Conservation (phyloP, 2,888 invertebrate genomes). For the Noctua pronuba region DNA sequence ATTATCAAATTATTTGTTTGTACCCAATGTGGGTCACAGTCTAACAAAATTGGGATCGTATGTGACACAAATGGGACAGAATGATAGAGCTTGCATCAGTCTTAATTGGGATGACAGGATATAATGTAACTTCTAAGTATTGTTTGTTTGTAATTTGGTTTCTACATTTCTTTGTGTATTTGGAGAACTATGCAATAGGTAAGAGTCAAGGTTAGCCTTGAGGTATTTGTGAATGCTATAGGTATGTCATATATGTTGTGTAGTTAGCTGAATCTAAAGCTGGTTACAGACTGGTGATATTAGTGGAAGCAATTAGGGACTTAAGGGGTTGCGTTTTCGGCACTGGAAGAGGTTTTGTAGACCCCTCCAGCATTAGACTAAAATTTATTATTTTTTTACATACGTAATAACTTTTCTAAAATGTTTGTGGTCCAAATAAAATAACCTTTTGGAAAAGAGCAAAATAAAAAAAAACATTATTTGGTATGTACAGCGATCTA, state of each 20-base stretch:
- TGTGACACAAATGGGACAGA: conserved; percentile 20
- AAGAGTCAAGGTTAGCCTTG: background rate
- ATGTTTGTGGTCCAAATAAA: background rate
- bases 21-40: conserved; percentile 30
- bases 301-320: background rate
- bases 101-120: conserved; percentile 11
- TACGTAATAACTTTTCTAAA: background rate
- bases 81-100: conserved; percentile 33
- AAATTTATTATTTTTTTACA: too few species aligned
- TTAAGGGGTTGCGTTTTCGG: background rate
- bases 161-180: conserved; percentile 20
- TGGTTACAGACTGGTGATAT: background rate
- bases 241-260: background rate
- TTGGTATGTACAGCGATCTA: background rate
- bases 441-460: background rate
- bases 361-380: background rate
- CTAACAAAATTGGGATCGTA: conserved; percentile 15
- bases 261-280: background rate
- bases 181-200: background rate
- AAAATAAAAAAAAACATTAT: background rate
- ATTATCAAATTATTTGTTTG: conserved; percentile 26
- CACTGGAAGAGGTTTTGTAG: background rate
- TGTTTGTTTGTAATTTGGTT: conserved; percentile 20
- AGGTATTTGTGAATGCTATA: background rate
- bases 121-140: conserved; percentile 17